These are phyloP conservation scores for Dione vanillae DNA, from an alignment of 2,888 invertebrate species.

Conservation along the genomic window DNA sequence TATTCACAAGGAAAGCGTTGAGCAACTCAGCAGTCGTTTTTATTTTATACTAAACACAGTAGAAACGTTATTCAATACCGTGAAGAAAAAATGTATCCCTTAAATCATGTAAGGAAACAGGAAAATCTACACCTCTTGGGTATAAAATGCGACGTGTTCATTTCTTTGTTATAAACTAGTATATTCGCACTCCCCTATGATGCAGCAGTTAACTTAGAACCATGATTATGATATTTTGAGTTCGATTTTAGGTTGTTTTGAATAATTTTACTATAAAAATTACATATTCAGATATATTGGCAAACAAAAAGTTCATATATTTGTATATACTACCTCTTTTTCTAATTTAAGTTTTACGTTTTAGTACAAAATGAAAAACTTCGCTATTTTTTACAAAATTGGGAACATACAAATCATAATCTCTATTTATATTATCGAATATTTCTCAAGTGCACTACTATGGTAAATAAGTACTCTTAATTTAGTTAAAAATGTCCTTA, in stretches of 20 bases:
- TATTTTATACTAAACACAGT: slow-evolving; percentile 4
- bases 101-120: slow-evolving; percentile 20
- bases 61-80: not conserved
- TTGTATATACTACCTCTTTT: too few species aligned
- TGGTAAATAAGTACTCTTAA: not conserved
- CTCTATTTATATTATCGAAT: not conserved
- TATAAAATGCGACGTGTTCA: slow-evolving; percentile 17
- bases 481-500: not conserved
- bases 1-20: not conserved
- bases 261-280: too few species aligned
- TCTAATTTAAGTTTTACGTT: too few species aligned
- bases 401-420: not conserved
- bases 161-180: slow-evolving; percentile 16
- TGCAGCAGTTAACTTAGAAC: not conserved
- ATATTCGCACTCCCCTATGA: not conserved
- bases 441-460: not conserved
- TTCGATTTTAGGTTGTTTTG: not conserved
- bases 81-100: not conserved
- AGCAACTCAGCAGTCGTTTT: not conserved
- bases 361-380: too few species aligned
- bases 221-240: not conserved
- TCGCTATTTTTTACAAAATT: too few species aligned
- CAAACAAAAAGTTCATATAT: too few species aligned
- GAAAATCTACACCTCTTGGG: slow-evolving; percentile 20
- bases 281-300: too few species aligned